These are phyloP conservation scores for Tridacna crocea DNA, from an alignment of 2,888 invertebrate genomes.

Conservation along the genomic window DNA sequence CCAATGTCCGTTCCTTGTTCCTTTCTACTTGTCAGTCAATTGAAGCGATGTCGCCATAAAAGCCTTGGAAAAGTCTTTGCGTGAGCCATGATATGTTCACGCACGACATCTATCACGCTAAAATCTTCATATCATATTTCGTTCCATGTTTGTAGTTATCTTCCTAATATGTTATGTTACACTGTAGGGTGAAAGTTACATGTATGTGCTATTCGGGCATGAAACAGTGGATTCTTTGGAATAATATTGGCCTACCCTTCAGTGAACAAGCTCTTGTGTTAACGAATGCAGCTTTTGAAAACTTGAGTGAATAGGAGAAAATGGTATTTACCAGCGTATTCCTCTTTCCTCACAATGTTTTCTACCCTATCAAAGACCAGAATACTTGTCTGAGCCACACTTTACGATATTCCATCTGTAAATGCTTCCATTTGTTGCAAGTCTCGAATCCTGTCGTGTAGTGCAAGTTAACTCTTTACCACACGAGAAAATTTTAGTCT, in stretches of 20 bases:
- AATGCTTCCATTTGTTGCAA: no score
- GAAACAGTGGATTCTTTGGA: no score
- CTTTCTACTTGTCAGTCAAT: constrained; percentile 1
- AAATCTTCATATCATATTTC: no score
- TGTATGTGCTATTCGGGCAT: no score
- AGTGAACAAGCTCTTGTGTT: not conserved
- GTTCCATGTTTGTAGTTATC: no score
- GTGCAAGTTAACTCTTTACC: no score
- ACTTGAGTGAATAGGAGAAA: not conserved
- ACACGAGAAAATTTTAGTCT: no score
- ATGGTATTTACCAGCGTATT: not conserved
- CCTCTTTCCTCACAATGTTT: not conserved
- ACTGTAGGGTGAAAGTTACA: no score
- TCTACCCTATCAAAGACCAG: not conserved
- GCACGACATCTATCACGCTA: not conserved
- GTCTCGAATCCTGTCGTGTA: no score
- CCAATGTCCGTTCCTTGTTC: not conserved
- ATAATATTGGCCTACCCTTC: not conserved
- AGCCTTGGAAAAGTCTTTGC: not conserved
- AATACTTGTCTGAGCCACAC: no score
- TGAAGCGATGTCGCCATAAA: not conserved
- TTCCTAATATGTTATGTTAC: no score
- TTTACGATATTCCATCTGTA: no score
- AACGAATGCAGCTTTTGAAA: not conserved
- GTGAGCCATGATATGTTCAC: not conserved